Conservation (phyloP, 2,797 vertebrate genomes). For the Loriculus beryllinus region DNA sequence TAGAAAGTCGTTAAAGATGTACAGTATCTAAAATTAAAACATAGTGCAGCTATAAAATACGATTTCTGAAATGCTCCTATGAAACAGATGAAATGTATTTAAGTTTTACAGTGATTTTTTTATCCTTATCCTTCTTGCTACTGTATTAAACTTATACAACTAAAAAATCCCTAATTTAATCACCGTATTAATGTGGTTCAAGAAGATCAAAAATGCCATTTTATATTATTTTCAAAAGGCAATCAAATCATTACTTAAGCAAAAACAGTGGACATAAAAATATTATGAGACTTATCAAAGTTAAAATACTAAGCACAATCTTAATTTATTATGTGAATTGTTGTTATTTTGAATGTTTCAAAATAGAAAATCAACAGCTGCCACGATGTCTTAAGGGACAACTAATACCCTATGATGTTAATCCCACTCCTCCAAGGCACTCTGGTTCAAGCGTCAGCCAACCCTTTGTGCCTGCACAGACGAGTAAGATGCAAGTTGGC, state of each 20-base stretch:
- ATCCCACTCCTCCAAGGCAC: not conserved
- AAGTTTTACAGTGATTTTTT: not conserved
- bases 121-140: slow-evolving; percentile 24
- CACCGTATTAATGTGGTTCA: not conserved
- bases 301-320: not conserved
- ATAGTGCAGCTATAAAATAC: slow-evolving; percentile 47
- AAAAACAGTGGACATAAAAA: not conserved
- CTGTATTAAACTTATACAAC: not conserved
- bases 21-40: slow-evolving; percentile 74
- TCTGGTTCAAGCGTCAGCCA: not conserved
- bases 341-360: not conserved
- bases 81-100: slow-evolving; percentile 46
- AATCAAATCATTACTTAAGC: not conserved
- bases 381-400: not conserved
- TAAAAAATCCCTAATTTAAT: not conserved
- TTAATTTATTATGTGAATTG: not conserved
- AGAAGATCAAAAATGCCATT: not conserved
- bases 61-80: slow-evolving; percentile 54
- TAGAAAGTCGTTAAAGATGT: slow-evolving; percentile 76
- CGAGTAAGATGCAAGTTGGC: not conserved
- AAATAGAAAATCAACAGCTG: not conserved
- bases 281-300: not conserved
- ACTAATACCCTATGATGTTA: not conserved
- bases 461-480: not conserved
- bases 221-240: not conserved